A percentile compares a stretch with the other conserved stretches of the same genome.
These are phyloP conservation scores for Tenthredo mesomela DNA, from an alignment of 2,888 invertebrate genomes.

Conservation along the genomic window DNA sequence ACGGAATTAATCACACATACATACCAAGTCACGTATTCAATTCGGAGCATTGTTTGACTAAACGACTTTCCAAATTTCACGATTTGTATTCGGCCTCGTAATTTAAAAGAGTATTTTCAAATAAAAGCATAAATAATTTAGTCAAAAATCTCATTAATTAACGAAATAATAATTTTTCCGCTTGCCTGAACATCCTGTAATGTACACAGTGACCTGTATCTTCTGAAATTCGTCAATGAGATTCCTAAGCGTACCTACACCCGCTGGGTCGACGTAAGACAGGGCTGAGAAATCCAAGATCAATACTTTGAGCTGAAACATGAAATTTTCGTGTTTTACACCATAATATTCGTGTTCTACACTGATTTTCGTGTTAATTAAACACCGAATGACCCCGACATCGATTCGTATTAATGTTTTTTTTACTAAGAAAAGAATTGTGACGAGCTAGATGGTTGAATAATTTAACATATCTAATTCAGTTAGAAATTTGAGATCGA, in stretches of 20 bases:
- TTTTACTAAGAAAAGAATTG: neutral
- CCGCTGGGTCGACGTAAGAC: constrained; percentile 86
- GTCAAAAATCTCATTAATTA: neutral
- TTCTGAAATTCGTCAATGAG: constrained; percentile 81
- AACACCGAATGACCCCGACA: neutral
- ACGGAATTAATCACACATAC: constrained; percentile 45
- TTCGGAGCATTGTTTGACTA: constrained; percentile 2
- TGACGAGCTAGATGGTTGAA: neutral
- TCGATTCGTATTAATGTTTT: neutral
- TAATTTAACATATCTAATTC: neutral
- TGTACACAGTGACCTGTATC: constrained; percentile 80
- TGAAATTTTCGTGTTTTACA: neutral
- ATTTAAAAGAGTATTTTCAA: neutral
- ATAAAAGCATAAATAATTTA: neutral
- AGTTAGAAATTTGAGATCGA: neutral
- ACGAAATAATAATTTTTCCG: constrained; percentile 55
- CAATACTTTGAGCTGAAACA: constrained; percentile 80
- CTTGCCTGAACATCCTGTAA: constrained; percentile 85
- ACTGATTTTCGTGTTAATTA: neutral
- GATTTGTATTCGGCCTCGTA: neutral
- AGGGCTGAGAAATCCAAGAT: constrained; percentile 86
- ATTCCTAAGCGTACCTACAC: constrained; percentile 81
- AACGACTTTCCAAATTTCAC: constrained; percentile 24
- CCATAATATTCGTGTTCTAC: neutral
- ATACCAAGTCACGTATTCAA: neutral